phyloP scores from a whole-genome alignment of 2,888 invertebrate species.

The Anaspis maculata region DNA sequence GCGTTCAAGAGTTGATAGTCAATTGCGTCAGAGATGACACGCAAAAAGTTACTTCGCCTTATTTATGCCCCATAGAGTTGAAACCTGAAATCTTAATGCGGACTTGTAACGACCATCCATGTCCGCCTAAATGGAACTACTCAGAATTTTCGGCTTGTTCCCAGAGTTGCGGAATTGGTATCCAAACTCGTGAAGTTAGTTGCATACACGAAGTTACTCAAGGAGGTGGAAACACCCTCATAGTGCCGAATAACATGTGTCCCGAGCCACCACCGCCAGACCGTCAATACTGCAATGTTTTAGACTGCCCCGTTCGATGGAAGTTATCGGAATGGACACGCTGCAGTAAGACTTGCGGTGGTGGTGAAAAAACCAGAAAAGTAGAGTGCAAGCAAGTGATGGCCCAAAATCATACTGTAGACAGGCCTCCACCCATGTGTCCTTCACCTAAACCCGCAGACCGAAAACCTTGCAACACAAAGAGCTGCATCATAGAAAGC shows the following conservation, averaged over 20 bases:
- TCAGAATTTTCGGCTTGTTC: slow-evolving; percentile 86
- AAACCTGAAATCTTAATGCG: slow-evolving; percentile 83
- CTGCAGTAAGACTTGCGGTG: slow-evolving; percentile 90
- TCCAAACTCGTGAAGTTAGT: slow-evolving; percentile 81
- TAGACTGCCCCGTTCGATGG: slow-evolving; percentile 91
- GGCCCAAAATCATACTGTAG: slow-evolving; percentile 85
- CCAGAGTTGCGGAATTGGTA: slow-evolving; percentile 89
- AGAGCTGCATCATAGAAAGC: slow-evolving; percentile 66
- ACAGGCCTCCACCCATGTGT: slow-evolving; percentile 68
- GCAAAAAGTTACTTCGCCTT: slow-evolving; percentile 77
- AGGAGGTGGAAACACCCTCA: slow-evolving; percentile 80
- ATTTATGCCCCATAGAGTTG: slow-evolving; percentile 76
- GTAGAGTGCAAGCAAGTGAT: slow-evolving; percentile 86
- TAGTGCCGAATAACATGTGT: slow-evolving; percentile 90
- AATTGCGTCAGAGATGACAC: slow-evolving; percentile 83
- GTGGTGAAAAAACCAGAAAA: slow-evolving; percentile 77
- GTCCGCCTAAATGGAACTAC: slow-evolving; percentile 90
- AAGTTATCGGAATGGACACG: slow-evolving; percentile 80
- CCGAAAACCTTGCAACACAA: slow-evolving; percentile 77
- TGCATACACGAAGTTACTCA: slow-evolving; percentile 82
- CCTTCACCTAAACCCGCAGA: slow-evolving; percentile 65
- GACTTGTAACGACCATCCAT: slow-evolving; percentile 91
- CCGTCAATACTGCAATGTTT: slow-evolving; percentile 83
- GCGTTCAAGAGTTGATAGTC: slow-evolving; percentile 78
- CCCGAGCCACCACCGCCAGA: slow-evolving; percentile 85